Evolutionary conservation across 2,888 invertebrate genomes (phyloP), one percentile per base, ranked within the genome.

Genomic region (Lycophotia porphyrea): DNA sequence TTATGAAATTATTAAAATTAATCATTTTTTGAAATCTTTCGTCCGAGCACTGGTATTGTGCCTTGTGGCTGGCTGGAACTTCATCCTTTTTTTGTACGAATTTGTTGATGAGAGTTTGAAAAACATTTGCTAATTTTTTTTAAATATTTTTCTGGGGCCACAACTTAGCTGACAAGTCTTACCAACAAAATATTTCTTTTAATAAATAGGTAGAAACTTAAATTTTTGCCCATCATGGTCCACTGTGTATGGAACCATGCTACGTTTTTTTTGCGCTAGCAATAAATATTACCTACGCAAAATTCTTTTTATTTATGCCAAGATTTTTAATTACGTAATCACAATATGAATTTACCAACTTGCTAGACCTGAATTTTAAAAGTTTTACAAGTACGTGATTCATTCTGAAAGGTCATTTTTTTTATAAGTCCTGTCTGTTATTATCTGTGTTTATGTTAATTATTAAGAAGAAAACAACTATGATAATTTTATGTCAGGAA

Each of bases 251-350:
- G 13, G 18, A 55, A 76, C 1, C 5, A 55, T 79, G n/a, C 8
- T 2, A 15, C 0, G 2, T 24, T 39, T 39, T 49, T 64, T 44
- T 65, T 66, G 8, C 39, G 27, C 24, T 49, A 5, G 31, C 47
- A 58, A 58, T 21, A 80, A 70, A 34, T 49, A 70, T 77, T 63
- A n/a, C n/a, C n/a, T n/a, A 39, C 63, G 74, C 63, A 81, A 81
- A 24, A 64, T 18, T 44, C 13, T 73, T 44, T 77, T 64, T 64
- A 27, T 81, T 71, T 39, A 15, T 47, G 63, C 9, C 15, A 81
- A 74, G 11, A 42, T 31, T 52, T 61, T 13, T 13, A 31, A 27
- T 39, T 64, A 75, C 42, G 64, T 58, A 39, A 80, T 58, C 42
- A 69, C 9, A n/a, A 44, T 63, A 47, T 34, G 7, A 34, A 27